Evolutionary conservation across 2,888 invertebrate species (phyloP), one percentile per base, ranked within the genome.

Genomic region (Aphodius sticticus): DNA sequence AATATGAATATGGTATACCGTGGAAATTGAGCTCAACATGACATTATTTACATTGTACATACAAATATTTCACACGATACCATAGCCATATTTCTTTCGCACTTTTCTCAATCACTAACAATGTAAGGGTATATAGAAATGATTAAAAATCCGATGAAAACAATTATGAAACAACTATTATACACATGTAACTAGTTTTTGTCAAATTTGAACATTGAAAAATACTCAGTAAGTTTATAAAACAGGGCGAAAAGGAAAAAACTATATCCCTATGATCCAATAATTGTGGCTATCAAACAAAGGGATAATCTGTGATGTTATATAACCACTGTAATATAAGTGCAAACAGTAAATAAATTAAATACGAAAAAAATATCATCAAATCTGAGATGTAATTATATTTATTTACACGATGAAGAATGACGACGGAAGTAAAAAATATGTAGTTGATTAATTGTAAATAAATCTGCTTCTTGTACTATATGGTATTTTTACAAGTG

Each of bases 401-500:
- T 83, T 83, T 83, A 83, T 83, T 82, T 82, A 83, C 81, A 71
- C 78, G 37, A 77, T 75, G 15, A 78, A 77, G 70, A 53, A 53
- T 9, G 12, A 9, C 12, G 53, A 53, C 12, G 6, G 53, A 7
- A 53, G 53, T 53, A 53, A 53, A 9, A 26, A 26, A 26, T 26
- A 26, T 26, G 26, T 26, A 26, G 74, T 76, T 78, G 78, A 76
- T 36, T n/a, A 79, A 78, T 76, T 83, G 83, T 84, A 84, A 78
- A 83, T 83, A 83, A 80, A 79, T 77, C 81, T 76, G 81, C 81
- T 81, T 82, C 81, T 83, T 84, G 53, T 53, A 53, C 53, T 53
- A 79, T 82, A 83, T 82, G 84, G 84, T 85, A 84, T 85, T 85
- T 85, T 85, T 85, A 84, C 85, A 84, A 53, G 85, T 85, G 85